phyloP scores from a whole-genome alignment of 2,113 vertebrate species.

The Lagopus muta region DNA sequence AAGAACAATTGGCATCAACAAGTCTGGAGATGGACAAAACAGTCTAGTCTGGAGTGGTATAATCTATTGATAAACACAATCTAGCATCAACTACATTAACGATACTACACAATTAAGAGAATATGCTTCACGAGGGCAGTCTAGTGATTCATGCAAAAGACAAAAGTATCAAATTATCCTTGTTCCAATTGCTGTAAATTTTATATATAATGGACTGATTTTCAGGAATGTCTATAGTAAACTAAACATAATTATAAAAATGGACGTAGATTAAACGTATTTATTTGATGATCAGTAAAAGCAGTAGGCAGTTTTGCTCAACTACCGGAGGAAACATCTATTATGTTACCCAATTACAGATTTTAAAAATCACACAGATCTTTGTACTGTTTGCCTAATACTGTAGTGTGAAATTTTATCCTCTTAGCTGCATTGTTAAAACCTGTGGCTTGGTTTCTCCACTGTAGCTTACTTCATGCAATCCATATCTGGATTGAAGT shows the following conservation, averaged over 20 bases:
- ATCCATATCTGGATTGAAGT: rapidly evolving
- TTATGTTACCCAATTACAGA: not conserved
- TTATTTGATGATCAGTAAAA: not conserved
- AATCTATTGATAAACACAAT: not conserved
- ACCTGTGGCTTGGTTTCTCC: not conserved
- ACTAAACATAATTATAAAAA: not conserved
- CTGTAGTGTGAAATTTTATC: not conserved
- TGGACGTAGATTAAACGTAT: not conserved
- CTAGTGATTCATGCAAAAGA: not conserved
- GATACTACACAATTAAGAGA: not conserved
- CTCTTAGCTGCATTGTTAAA: not conserved
- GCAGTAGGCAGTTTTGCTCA: not conserved
- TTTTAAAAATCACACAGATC: not conserved
- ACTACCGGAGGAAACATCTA: not conserved
- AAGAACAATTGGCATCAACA: not conserved
- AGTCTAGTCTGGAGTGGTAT: not conserved
- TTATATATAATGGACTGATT: not conserved
- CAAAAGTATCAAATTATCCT: not conserved
- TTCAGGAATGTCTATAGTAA: not conserved
- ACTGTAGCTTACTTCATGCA: rapidly evolving
- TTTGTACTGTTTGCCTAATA: not conserved
- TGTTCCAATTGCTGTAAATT: not conserved
- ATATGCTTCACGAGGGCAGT: not conserved
- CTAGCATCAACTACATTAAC: not conserved
- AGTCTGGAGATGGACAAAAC: not conserved